A percentile compares a stretch with the other conserved stretches of the same genome.
phyloP scores from a whole-genome alignment of 2,113 vertebrate species.

The Erpornis zantholeuca region DNA sequence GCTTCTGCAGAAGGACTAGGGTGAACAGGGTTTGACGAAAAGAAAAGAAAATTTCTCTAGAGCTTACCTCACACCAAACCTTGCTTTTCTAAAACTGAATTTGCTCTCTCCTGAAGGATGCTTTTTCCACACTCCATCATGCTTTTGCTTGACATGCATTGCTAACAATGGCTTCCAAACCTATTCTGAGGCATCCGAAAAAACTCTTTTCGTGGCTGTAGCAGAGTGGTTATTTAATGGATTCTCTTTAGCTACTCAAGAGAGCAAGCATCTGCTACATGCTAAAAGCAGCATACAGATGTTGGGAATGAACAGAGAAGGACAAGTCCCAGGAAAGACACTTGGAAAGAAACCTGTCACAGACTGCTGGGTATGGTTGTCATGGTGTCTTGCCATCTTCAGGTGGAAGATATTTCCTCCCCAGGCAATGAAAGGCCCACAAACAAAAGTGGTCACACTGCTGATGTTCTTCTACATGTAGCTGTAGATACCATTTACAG shows the following conservation, averaged over 20 bases:
- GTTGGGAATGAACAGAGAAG: not conserved
- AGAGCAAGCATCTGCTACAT: not conserved
- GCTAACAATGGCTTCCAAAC: not conserved
- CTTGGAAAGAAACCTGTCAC: not conserved
- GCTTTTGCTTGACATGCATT: not conserved
- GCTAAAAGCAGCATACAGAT: not conserved
- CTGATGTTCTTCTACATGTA: not conserved
- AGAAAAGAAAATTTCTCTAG: not conserved
- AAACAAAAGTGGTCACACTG: not conserved
- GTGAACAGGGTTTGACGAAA: not conserved
- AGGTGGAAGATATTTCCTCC: not conserved
- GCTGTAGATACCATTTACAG: not conserved
- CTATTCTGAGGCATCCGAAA: not conserved
- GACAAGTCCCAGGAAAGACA: not conserved
- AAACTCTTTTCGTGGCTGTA: not conserved
- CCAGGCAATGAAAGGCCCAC: not conserved
- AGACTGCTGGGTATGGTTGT: not conserved
- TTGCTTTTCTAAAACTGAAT: not conserved
- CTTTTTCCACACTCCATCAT: not conserved
- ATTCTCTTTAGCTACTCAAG: not conserved
- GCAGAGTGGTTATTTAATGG: not conserved
- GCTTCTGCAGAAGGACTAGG: not conserved
- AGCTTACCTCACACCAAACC: not conserved
- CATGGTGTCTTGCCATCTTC: not conserved
- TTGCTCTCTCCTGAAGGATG: not conserved